Evolutionary conservation across 2,797 vertebrate species (phyloP).

Genomic region (Carapus acus): DNA sequence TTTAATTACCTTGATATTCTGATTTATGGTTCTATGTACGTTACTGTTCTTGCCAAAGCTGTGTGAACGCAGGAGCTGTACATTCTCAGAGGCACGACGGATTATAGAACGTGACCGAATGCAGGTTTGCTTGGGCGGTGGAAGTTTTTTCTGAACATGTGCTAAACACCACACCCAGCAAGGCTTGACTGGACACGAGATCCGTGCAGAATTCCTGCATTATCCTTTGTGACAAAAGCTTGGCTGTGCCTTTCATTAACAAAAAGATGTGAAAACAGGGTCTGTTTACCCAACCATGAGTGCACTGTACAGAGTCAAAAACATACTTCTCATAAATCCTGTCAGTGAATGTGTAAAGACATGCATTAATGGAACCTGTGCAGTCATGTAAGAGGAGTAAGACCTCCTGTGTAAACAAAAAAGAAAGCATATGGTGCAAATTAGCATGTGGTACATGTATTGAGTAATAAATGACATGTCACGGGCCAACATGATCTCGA

Average conservation of each 20-base stretch:
- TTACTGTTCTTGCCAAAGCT: not conserved
- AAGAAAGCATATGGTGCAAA: no score
- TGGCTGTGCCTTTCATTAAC: slow-evolving; percentile 12
- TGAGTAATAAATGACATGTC: no score
- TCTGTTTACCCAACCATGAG: slow-evolving; percentile 19
- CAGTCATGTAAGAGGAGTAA: no score
- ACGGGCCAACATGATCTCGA: not conserved
- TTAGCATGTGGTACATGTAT: not conserved
- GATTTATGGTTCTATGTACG: not conserved
- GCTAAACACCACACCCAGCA: slow-evolving; percentile 44
- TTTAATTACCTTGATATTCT: no score
- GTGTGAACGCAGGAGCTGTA: slow-evolving; percentile 5
- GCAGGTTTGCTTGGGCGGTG: slow-evolving; percentile 48
- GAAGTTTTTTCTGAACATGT: slow-evolving; percentile 39
- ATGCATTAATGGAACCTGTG: not conserved
- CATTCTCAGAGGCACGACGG: slow-evolving; percentile 6
- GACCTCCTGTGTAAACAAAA: no score
- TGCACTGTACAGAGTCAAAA: not conserved
- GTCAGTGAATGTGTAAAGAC: not conserved
- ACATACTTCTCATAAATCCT: not conserved
- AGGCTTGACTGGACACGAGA: slow-evolving; percentile 38
- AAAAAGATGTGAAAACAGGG: slow-evolving; percentile 19
- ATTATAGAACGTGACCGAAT: slow-evolving; percentile 8
- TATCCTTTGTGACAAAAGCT: slow-evolving; percentile 27
- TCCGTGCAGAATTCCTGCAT: slow-evolving; percentile 10